These are phyloP conservation scores for Ptilorrhoa leucosticta DNA, from an alignment of 2,113 vertebrate genomes.

Conservation along the genomic window DNA sequence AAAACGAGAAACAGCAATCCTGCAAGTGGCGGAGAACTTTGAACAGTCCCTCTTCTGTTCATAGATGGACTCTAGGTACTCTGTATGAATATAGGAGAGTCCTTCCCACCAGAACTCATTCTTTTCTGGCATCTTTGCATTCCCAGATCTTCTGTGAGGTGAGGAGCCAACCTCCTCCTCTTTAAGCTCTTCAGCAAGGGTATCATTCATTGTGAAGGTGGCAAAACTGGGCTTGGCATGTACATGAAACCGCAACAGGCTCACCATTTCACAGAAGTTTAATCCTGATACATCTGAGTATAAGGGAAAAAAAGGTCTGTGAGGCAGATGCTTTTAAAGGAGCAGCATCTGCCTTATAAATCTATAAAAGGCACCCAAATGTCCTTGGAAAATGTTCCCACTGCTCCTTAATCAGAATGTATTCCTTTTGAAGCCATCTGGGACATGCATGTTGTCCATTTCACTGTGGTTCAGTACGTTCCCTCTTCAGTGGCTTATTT, in stretches of 20 bases:
- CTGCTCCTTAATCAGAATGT: slow-evolving; percentile 54
- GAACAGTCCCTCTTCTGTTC: neutral
- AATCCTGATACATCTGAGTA: neutral
- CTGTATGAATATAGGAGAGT: neutral
- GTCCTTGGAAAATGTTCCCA: slow-evolving; percentile 65
- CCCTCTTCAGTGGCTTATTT: slow-evolving; percentile 28
- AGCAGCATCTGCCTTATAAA: slow-evolving; percentile 63
- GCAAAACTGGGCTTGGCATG: neutral
- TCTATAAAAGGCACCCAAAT: slow-evolving; percentile 63
- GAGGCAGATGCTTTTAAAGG: slow-evolving; percentile 46
- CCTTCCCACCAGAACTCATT: neutral
- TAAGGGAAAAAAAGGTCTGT: neutral
- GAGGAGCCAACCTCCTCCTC: neutral
- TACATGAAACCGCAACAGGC: neutral
- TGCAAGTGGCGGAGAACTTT: neutral
- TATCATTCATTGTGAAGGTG: neutral
- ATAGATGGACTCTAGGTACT: neutral
- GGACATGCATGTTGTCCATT: slow-evolving; percentile 48
- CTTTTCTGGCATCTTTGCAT: neutral
- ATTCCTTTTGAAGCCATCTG: slow-evolving; percentile 66
- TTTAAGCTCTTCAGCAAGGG: neutral
- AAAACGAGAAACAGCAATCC: neutral
- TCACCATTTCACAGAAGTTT: neutral
- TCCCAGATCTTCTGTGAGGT: neutral
- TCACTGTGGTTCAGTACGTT: neutral